These are phyloP conservation scores for Creontiades dilutus DNA, from an alignment of 2,888 invertebrate genomes.

Conservation along the genomic window DNA sequence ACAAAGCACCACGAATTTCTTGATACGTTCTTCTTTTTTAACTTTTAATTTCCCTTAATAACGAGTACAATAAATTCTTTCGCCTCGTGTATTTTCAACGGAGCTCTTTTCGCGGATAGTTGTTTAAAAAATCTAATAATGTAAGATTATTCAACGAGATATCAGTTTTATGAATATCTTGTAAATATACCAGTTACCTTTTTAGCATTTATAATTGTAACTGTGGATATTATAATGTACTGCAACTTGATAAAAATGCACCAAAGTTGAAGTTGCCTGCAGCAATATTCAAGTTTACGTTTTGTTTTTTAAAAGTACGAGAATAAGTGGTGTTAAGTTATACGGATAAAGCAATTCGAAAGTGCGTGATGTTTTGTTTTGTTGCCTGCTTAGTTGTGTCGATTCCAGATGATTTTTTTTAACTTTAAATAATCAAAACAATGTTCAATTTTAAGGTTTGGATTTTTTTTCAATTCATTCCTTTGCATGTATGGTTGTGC, in stretches of 20 bases:
- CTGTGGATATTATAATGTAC: constrained; percentile 72
- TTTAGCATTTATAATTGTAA: constrained; percentile 74
- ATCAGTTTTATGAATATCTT: constrained; percentile 75
- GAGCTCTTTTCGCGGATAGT: constrained; percentile 41
- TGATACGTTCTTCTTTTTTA: constrained; percentile 43
- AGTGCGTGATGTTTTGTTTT: constrained; percentile 1
- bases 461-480: no score
- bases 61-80: constrained; percentile 10
- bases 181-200: constrained; percentile 73
- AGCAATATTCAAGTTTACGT: background rate
- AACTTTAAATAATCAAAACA: background rate
- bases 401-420: background rate
- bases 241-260: constrained; percentile 72
- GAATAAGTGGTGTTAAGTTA: constrained; percentile 8
- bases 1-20: constrained; percentile 41
- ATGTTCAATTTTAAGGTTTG: no score
- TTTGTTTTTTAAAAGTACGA: background rate
- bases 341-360: background rate
- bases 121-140: constrained; percentile 62
- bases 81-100: constrained; percentile 23
- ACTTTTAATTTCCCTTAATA: background rate
- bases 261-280: constrained; percentile 74
- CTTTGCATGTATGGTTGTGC: background rate
- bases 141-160: constrained; percentile 70
- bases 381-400: constrained; percentile 56